Evolutionary conservation across 2,797 vertebrate species (phyloP).

Genomic region (Platalea minor): DNA sequence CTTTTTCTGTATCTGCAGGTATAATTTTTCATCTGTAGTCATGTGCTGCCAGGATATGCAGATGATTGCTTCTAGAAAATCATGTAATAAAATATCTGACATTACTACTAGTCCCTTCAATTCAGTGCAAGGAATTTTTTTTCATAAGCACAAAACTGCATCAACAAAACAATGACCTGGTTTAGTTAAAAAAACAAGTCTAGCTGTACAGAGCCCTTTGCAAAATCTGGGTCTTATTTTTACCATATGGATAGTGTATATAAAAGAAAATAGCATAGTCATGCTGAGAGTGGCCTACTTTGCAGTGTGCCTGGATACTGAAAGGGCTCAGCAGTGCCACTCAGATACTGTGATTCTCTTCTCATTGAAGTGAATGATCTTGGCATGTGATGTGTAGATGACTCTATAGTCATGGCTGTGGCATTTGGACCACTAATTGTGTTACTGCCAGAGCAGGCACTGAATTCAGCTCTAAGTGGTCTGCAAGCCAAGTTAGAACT

Average conservation of each 20-base stretch:
- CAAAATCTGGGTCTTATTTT: conserved; percentile 4
- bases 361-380: background rate
- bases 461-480: background rate
- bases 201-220: background rate
- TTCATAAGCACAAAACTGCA: background rate
- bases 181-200: background rate
- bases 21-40: background rate
- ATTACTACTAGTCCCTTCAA: background rate
- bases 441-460: background rate
- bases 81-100: background rate
- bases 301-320: background rate
- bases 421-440: background rate
- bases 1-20: background rate
- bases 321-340: background rate
- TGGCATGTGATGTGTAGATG: background rate
- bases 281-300: conserved; percentile 24
- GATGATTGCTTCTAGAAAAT: background rate
- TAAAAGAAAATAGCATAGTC: conserved; percentile 15
- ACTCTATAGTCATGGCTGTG: background rate
- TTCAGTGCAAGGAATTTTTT: background rate
- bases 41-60: background rate
- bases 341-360: background rate
- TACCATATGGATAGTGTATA: background rate
- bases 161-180: background rate
- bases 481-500: background rate